Evolutionary conservation across 2,113 vertebrate species (phyloP).

Genomic region (Lontra canadensis): DNA sequence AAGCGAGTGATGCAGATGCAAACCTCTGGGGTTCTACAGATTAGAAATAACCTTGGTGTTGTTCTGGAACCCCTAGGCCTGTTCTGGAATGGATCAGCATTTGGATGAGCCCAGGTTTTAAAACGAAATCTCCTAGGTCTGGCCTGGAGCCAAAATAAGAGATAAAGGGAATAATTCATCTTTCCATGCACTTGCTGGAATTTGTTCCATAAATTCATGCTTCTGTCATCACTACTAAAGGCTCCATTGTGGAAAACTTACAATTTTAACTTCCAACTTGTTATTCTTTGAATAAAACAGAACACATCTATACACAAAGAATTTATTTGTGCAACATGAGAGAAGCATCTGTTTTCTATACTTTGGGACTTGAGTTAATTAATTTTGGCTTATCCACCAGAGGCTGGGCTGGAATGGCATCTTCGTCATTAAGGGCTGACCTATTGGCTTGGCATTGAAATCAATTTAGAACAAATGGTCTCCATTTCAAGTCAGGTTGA

Average conservation of each 20-base stretch:
- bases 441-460: conserved; percentile 74
- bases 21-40: conserved; percentile 33
- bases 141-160: conserved; percentile 49
- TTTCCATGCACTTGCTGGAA: conserved; percentile 66
- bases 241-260: conserved; percentile 59
- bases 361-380: conserved; percentile 70
- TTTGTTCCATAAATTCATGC: conserved; percentile 58
- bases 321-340: conserved; percentile 71
- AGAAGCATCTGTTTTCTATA: conserved; percentile 79
- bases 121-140: conserved; percentile 59
- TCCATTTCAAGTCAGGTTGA: conserved; percentile 63
- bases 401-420: conserved; percentile 63
- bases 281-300: conserved; percentile 73
- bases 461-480: conserved; percentile 76
- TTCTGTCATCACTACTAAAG: conserved; percentile 55
- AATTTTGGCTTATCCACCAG: conserved; percentile 75
- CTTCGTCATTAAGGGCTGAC: conserved; percentile 78
- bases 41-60: conserved; percentile 66
- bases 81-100: conserved; percentile 51
- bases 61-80: conserved; percentile 40
- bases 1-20: conserved; percentile 16
- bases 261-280: conserved; percentile 65
- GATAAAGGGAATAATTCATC: conserved; percentile 49
- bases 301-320: conserved; percentile 76
- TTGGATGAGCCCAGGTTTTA: conserved; percentile 48